Percentiles rank a stretch among this genome's conserved stretches.
These are phyloP conservation scores for Diadumene lineata DNA, from an alignment of 92 coral and sea anemone species.

Conservation along the genomic window DNA sequence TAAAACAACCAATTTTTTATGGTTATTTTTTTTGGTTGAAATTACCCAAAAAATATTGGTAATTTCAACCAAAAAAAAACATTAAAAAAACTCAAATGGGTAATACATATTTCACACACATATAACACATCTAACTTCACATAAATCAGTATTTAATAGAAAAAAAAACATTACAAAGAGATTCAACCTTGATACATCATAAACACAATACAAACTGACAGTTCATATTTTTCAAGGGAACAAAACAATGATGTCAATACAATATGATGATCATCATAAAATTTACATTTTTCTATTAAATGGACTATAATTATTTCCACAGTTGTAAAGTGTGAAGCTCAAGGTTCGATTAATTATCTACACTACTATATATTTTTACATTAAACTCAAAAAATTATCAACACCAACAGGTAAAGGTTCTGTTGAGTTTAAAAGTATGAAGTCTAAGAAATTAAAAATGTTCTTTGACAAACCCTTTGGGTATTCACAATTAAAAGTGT, in stretches of 20 bases:
- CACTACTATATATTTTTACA: neutral
- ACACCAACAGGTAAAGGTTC: conserved; percentile 13
- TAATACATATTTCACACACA: neutral
- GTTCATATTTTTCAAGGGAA: too few relatives aligned
- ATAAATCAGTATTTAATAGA: too few relatives aligned
- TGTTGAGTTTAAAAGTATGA: neutral
- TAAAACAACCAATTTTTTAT: neutral
- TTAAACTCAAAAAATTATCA: neutral
- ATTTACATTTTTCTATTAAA: too few relatives aligned
- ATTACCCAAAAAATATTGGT: neutral
- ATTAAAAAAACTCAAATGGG: neutral
- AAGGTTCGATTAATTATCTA: neutral
- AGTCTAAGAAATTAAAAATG: neutral
- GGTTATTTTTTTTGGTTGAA: too few relatives aligned
- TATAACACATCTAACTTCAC: neutral
- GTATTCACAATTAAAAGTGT: neutral
- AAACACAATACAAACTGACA: too few relatives aligned
- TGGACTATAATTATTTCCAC: too few relatives aligned
- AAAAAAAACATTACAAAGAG: too few relatives aligned
- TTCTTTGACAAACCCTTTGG: conserved; percentile 6
- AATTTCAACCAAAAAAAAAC: neutral
- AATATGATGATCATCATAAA: too few relatives aligned
- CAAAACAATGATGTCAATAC: too few relatives aligned
- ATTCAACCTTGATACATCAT: too few relatives aligned
- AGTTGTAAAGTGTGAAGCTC: too few relatives aligned